Percentiles rank a stretch among this genome's conserved stretches.
phyloP scores from a whole-genome alignment of 1,140 invertebrate species.

The Drosophila persimilis region DNA sequence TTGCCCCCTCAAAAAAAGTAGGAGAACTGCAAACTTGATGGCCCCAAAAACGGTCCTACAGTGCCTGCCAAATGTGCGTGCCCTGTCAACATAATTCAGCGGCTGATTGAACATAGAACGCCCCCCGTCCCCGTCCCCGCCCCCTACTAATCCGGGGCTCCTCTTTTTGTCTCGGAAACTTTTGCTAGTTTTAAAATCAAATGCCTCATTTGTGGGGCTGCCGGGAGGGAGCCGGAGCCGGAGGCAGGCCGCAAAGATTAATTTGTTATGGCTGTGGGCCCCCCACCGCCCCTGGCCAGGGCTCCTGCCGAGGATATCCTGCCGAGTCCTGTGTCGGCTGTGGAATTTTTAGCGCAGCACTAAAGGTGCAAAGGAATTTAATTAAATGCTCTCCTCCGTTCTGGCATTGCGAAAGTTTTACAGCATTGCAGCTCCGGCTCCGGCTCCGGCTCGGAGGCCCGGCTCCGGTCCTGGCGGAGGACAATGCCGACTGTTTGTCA shows the following conservation, averaged over 20 bases:
- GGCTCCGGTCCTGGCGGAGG: constrained; percentile 7
- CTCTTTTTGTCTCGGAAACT: constrained; percentile 65
- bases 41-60: constrained; percentile 17
- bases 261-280: constrained; percentile 59
- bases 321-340: constrained; percentile 28
- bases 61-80: constrained; percentile 58
- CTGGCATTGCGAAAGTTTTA: constrained; percentile 55
- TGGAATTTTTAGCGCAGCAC: constrained; percentile 81
- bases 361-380: constrained; percentile 81
- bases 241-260: constrained; percentile 71
- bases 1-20: constrained; percentile 48
- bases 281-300: no score
- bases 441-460: neutral
- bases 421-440: constrained; percentile 35
- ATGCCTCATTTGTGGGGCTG: constrained; percentile 63
- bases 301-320: constrained; percentile 10
- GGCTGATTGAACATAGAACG: constrained; percentile 56
- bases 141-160: constrained; percentile 1
- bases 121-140: no score
- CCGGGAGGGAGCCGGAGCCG: no score
- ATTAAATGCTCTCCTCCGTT: constrained; percentile 63
- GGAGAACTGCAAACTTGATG: constrained; percentile 70
- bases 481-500: constrained; percentile 52
- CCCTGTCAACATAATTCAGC: constrained; percentile 75
- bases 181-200: constrained; percentile 75